A percentile compares a stretch with the other conserved stretches of the same genome.
phyloP scores from a whole-genome alignment of 2,797 vertebrate genomes.

The Cirrhinus molitorella region DNA sequence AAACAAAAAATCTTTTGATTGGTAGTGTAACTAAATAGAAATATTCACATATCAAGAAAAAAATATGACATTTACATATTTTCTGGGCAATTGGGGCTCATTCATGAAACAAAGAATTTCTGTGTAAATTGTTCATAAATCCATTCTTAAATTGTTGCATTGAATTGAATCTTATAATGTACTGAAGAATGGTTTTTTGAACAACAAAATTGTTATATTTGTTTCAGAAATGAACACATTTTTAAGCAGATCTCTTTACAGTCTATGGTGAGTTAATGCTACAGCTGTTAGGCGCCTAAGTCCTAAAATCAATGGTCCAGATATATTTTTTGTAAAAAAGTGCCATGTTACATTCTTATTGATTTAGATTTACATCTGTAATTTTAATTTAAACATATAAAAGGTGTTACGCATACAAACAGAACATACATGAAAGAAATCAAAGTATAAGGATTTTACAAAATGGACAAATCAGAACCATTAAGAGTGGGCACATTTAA shows the following conservation, averaged over 20 bases:
- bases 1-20: no score
- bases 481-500: slow-evolving; percentile 23
- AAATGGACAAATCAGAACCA: slow-evolving; percentile 31
- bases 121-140: not conserved
- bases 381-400: slow-evolving; percentile 21
- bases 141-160: not conserved
- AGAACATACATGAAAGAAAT: slow-evolving; percentile 1
- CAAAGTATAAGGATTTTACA: slow-evolving; percentile 6
- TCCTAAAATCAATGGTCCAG: not conserved
- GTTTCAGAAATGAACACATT: not conserved
- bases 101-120: no score
- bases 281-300: not conserved
- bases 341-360: not conserved
- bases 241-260: not conserved
- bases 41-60: not conserved
- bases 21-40: not conserved
- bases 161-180: not conserved
- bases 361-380: not conserved
- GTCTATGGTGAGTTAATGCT: not conserved
- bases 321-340: not conserved
- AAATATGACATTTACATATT: slow-evolving; percentile 1
- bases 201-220: not conserved
- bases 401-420: slow-evolving; percentile 8
- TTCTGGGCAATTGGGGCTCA: no score
- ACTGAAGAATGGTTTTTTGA: not conserved